Base-by-base conservation (phyloP, 2,888 invertebrate species). In the Tyria jacobaeae region DNA sequence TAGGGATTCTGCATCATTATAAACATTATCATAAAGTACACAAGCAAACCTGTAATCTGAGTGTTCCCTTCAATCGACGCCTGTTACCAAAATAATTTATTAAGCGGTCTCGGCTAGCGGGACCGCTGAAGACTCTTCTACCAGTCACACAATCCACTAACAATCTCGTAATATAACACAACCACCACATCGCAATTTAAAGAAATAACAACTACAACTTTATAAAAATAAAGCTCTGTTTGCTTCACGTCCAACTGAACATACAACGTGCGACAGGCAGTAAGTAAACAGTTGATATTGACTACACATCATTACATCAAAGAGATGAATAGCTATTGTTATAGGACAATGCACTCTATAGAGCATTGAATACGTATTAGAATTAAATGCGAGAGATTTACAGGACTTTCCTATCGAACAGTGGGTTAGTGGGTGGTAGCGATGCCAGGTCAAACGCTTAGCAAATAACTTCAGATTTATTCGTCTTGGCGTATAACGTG, bases 261-360 rank as follows among this genome's bases (percentile, higher is more conserved):
- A 81, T 89, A 81, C 76, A 82, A 77, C 82, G 64, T 63, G 72
- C 69, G 66, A 72, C 78, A 68, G 81, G 81, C 87, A 86, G 89
- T 91, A 92, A 92, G 92, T 91, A 92, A 93, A 93, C 91, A 92
- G 89, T 91, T 89, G 91, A 92, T 91, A 91, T 88, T 84, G 84
- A 88, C 90, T 89, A 89, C 89, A 90, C 90, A 90, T 91, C 88
- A 90, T 91, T 90, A 89, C 89, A 90, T 89, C 88, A 86, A 89
- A 87, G 85, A 88, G 87, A 88, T 90, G 87, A 88, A 87, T 82
- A 83, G 78, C 73, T 73, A 79, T 85, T 87, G 84, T 83, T 66
- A 79, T 73, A 78, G 82, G 86, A 90, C 83, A 90, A 84, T 88
- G 83, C 80, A 87, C 90, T 87, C 79, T 91, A 83, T 66, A 37